Evolutionary conservation across 2,113 vertebrate species (phyloP).

Genomic region (Muntiacus muntjak): DNA sequence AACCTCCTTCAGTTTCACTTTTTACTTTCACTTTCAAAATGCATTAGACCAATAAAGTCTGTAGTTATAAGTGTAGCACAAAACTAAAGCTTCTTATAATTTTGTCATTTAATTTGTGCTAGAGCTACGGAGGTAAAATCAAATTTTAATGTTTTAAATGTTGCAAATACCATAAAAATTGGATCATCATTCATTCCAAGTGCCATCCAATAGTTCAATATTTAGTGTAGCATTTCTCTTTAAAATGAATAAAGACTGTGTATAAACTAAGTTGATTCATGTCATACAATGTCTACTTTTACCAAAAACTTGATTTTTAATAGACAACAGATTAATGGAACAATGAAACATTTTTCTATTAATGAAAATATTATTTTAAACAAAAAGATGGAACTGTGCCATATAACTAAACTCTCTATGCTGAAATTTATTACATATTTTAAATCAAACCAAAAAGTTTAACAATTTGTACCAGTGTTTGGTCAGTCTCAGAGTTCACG

Average conservation of each 20-base stretch:
- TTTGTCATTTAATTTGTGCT: neutral
- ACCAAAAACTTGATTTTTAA: slow-evolving; percentile 32
- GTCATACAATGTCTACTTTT: neutral
- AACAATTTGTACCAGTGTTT: neutral
- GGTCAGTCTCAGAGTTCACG: neutral
- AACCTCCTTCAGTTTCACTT: neutral
- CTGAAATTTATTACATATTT: neutral
- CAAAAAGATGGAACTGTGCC: neutral
- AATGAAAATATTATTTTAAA: slow-evolving; percentile 15
- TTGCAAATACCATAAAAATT: neutral
- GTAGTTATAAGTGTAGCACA: neutral
- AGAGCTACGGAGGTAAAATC: neutral
- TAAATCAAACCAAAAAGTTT: neutral
- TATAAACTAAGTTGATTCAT: neutral
- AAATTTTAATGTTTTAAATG: neutral
- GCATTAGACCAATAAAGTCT: neutral
- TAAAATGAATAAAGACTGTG: slow-evolving; percentile 33
- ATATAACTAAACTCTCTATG: neutral
- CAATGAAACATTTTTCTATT: neutral
- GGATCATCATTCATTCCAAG: neutral
- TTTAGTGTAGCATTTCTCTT: neutral
- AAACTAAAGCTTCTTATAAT: neutral
- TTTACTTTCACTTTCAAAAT: neutral
- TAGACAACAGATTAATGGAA: neutral
- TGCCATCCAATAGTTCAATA: neutral